Percentiles rank a stretch among this genome's conserved stretches.
phyloP scores from a whole-genome alignment of 2,797 vertebrate species.

The Hipposideros larvatus region DNA sequence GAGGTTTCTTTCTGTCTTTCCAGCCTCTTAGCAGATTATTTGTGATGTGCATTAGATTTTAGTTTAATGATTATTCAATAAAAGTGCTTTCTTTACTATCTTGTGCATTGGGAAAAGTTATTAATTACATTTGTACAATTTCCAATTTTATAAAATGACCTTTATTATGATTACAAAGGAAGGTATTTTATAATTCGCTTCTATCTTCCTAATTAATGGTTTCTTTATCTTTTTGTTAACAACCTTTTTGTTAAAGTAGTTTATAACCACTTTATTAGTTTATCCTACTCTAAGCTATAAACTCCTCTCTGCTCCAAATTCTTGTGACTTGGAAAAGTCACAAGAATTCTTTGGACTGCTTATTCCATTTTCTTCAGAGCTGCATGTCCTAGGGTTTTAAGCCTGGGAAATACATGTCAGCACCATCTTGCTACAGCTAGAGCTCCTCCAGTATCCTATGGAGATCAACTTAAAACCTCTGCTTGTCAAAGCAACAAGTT shows the following conservation, averaged over 20 bases:
- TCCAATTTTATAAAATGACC: neutral
- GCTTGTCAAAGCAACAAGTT: neutral
- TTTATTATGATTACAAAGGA: neutral
- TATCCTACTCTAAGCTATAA: neutral
- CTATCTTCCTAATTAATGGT: neutral
- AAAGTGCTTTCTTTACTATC: neutral
- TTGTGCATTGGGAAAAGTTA: neutral
- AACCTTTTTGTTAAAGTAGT: neutral
- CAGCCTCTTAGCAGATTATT: neutral
- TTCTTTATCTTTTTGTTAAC: slow-evolving; percentile 3
- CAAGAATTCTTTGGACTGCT: neutral
- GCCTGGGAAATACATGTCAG: neutral
- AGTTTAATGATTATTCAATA: neutral
- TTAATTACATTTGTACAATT: neutral
- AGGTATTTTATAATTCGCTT: neutral
- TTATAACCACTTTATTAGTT: slow-evolving; percentile 8
- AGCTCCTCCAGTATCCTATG: neutral
- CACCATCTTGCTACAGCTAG: neutral
- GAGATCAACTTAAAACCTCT: neutral
- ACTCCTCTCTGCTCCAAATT: neutral
- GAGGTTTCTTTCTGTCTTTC: neutral
- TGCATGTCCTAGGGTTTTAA: neutral
- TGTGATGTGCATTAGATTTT: neutral
- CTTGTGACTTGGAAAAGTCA: neutral
- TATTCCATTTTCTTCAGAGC: slow-evolving; percentile 7